Evolutionary conservation across 92 coral and sea anemone species (phyloP).

Genomic region (Pocillopora meandrina): DNA sequence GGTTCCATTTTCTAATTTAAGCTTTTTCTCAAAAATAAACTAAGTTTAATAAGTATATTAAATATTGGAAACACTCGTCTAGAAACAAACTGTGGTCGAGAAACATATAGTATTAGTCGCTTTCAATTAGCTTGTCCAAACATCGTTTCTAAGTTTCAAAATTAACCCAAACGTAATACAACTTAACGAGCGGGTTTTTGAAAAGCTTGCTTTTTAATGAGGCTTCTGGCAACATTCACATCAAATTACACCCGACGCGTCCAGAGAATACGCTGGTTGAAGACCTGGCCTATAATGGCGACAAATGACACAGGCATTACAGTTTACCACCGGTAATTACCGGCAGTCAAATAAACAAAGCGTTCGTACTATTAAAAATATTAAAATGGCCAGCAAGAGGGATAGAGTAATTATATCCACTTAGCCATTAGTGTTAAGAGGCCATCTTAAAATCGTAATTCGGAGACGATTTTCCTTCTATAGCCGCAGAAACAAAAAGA

Average conservation of each 20-base stretch:
- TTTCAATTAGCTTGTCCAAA: too few species aligned
- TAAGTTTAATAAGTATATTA: neutral
- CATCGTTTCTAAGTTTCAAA: too few species aligned
- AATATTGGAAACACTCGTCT: neutral
- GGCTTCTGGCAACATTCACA: constrained; percentile 2
- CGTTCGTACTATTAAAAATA: neutral
- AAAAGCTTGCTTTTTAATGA: neutral
- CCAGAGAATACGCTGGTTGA: neutral
- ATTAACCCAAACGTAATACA: neutral
- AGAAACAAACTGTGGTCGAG: neutral
- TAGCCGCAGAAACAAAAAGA: neutral
- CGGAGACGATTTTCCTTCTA: neutral
- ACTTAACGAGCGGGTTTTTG: neutral
- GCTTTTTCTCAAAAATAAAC: constrained; percentile 1
- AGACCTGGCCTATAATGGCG: constrained; percentile 12
- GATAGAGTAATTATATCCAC: neutral
- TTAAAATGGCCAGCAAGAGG: neutral
- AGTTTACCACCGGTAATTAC: constrained; percentile 10
- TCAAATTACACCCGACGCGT: neutral
- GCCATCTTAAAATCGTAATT: neutral
- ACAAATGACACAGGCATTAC: neutral
- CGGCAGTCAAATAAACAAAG: constrained; percentile 19
- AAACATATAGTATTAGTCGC: neutral
- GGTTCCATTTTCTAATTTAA: constrained; percentile 14
- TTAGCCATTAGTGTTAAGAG: neutral